Evolutionary conservation across 2,113 vertebrate genomes (phyloP), one percentile per base, ranked within the genome.

Genomic region (Andinoacara biseriatus): DNA sequence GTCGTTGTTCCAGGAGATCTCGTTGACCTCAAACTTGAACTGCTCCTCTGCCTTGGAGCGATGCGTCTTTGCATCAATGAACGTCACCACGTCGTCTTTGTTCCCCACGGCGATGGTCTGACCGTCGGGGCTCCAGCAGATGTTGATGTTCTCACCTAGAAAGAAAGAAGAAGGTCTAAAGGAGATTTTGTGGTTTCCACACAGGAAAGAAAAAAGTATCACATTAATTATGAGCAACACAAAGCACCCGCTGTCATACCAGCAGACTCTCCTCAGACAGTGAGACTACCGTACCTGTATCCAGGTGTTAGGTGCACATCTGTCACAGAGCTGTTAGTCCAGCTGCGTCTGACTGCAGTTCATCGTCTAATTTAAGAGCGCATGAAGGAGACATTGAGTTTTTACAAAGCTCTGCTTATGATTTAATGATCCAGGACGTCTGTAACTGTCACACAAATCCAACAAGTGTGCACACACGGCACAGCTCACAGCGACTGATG

Each of bases 41-140:
- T 99, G 97, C 14, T 99, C 98, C 88, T 99, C 98, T 0, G 97
- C 98, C 74, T 93, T 97, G n/a, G 98, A 97, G 52, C 98, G 97
- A 80, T 99, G 96, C 0, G 97, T 98, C 91, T 98, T 99, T 81
- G 97, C 97, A 69, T 99, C 98, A 57, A 99, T 99, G 81, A 99
- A 99, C 7, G 98, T 99, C 74, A 99, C 98, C n/a, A 99, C 97
- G 0, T 99, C 98, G n/a, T 99, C 98, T 82, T 99, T 99, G 94
- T 99, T 99, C 13, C 98, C 98, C 2, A 99, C 98, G 0, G 98
- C 98, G 7, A 99, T 98, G 59, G 98, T 99, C 94, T 99, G 98
- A 17, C 98, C 98, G 0, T 99, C 98, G 0, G 98, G 98, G 86
- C 98, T 99, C 98, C 98, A 99, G 84, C 98, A 99, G 87, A 99